These are phyloP conservation scores for Emys orbicularis DNA, from an alignment of 2,797 vertebrate genomes.

Conservation along the genomic window DNA sequence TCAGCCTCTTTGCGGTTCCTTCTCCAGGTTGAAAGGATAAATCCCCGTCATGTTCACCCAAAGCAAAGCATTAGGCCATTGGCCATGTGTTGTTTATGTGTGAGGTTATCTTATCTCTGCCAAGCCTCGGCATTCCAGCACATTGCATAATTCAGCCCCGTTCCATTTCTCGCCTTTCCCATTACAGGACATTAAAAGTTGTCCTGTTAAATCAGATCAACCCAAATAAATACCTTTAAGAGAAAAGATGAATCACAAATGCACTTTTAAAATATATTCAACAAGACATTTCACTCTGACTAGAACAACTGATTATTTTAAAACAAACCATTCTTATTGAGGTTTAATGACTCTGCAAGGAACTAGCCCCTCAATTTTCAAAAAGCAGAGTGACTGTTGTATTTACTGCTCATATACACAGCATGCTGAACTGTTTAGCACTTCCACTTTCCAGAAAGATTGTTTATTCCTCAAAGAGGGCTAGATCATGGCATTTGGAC, in stretches of 20 bases:
- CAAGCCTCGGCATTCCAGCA: constrained; percentile 57
- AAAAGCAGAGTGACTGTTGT: background rate
- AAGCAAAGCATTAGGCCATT: constrained; percentile 62
- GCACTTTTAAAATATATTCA: constrained; percentile 58
- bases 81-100: constrained; percentile 72
- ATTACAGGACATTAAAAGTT: constrained; percentile 42
- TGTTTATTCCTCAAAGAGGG: background rate
- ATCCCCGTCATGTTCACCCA: constrained; percentile 63
- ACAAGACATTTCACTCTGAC: constrained; percentile 50
- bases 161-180: background rate
- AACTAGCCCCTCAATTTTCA: background rate
- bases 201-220: constrained; percentile 68
- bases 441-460: background rate
- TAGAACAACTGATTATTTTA: constrained; percentile 73
- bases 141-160: background rate
- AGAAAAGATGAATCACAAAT: constrained; percentile 34
- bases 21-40: constrained; percentile 70
- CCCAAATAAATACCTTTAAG: constrained; percentile 38
- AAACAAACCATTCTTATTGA: constrained; percentile 54
- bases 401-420: constrained; percentile 6
- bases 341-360: constrained; percentile 39
- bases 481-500: background rate
- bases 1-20: constrained; percentile 64
- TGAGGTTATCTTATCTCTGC: constrained; percentile 64
- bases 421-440: background rate